phyloP scores from a whole-genome alignment of 2,888 invertebrate species.

The Dryocosmus kuriphilus region DNA sequence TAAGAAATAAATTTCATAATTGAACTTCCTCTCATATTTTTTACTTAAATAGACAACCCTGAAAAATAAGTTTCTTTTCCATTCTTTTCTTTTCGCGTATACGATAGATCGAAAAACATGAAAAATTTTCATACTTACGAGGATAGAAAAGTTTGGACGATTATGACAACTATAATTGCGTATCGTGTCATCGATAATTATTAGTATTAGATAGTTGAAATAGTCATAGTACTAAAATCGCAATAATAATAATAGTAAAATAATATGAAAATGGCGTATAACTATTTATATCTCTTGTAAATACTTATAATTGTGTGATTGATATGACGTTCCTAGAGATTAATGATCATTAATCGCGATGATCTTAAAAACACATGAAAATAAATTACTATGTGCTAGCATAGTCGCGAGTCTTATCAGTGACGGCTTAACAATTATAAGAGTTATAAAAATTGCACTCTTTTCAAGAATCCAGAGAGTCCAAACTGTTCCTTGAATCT shows the following conservation, averaged over 20 bases:
- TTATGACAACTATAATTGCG: conserved; percentile 19
- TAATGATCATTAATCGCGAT: conserved; percentile 60
- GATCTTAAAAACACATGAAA: conserved; percentile 67
- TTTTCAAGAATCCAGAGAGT: conserved; percentile 16
- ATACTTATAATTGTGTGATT: conserved; percentile 72
- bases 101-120: conserved; percentile 21
- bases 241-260: conserved; percentile 31
- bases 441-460: conserved; percentile 33
- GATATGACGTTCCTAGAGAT: conserved; percentile 72
- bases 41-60: conserved; percentile 14
- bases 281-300: conserved; percentile 57
- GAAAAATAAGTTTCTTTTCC: not conserved
- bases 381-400: conserved; percentile 75
- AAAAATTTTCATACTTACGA: conserved; percentile 17
- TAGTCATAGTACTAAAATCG: conserved; percentile 1
- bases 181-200: not conserved
- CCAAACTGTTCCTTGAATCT: not conserved
- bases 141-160: conserved; percentile 17
- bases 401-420: conserved; percentile 69
- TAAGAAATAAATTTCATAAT: not conserved
- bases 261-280: conserved; percentile 38
- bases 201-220: conserved; percentile 39
- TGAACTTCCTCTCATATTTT: not conserved
- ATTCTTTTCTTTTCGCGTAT: not conserved
- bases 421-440: conserved; percentile 62